phyloP scores from a whole-genome alignment of 1,140 invertebrate genomes.

The Drosophila melanogaster region Release_6_plus_ISO1_MT NT_033779.5:20673001-20673500 shows the following conservation, averaged over 20 bases:
- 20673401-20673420: conserved; percentile 47
- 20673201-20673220: conserved; percentile 42
- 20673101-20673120: conserved; percentile 1
- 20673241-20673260: conserved; percentile 66
- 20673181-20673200: conserved; percentile 72
- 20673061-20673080: neutral
- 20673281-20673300: conserved; percentile 80
- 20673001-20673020: neutral
- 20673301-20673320: conserved; percentile 79
- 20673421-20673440: conserved; percentile 41
- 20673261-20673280: conserved; percentile 83
- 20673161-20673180: conserved; percentile 54
- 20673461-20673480: conserved; percentile 37
- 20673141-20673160: conserved; percentile 32
- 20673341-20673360: conserved; percentile 20
- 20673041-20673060: no score
- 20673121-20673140: conserved; percentile 24
- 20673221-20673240: conserved; percentile 79
- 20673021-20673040: neutral
- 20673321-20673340: conserved; percentile 34
- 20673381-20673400: conserved; percentile 1
- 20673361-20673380: conserved; percentile 4
- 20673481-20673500: conserved; percentile 41
- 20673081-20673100: neutral
- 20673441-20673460: conserved; percentile 36